Base-by-base conservation (phyloP, 2,888 invertebrate genomes). In the Odontocerum albicorne region DNA sequence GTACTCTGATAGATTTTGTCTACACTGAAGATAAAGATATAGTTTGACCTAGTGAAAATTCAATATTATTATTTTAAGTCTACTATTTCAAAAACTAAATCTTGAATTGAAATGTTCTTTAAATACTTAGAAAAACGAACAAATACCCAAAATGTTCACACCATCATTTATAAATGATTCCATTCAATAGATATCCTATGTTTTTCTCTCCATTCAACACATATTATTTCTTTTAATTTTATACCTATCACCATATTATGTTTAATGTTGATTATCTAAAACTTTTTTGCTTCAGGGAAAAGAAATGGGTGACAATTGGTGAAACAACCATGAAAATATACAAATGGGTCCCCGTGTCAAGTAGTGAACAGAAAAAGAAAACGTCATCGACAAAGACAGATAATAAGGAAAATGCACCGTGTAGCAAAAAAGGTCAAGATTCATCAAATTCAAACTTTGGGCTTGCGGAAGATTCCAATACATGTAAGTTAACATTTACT, bases 301-400 rank as follows among this genome's bases (percentile, higher is more conserved):
- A 98, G 73, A 96, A 96, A 82, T 97, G 98, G 96, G 96, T 99
- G 0, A 96, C 96, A 0, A 94, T 97, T 65, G 96, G 96, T 49
- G 97, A 97, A 72, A 98, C 98, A 0, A 92, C 96, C 1, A 96
- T 98, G 93, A 94, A 94, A 80, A 95, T 98, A 64, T 97, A 90
- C 71, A 98, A 98, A 82, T 99, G 98, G 98, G 97, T 99, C 36
- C 98, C 98, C 2, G 88, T 92, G 66, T 87, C 90, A 1, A 85
- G 81, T 13, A 85, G 84, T 62, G 90, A 90, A 65, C 87, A 87
- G 67, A 90, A 90, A 66, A 91, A 90, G 70, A 84, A 86, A 67
- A 72, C 76, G 63, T 77, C 76, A 64, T 75, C 76, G 62, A 76
- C 76, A 60, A 87, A 85, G 66, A 84, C 85, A 58, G 84, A 84